phyloP scores from a whole-genome alignment of 92 coral and sea anemone species.

The Paragorgia papillata region DNA sequence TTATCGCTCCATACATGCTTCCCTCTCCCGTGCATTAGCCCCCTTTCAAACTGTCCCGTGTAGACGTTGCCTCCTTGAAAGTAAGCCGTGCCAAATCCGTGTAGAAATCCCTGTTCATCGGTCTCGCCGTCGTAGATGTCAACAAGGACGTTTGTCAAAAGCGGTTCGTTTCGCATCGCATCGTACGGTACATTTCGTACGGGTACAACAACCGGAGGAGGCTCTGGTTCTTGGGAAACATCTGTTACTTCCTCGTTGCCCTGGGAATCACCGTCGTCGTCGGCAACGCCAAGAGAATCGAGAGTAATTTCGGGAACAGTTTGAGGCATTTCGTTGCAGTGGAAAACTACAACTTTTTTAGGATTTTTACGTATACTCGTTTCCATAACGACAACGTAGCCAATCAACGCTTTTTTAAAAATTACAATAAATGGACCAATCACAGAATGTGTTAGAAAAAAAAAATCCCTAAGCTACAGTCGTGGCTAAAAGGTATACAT shows the following conservation, averaged over 20 bases:
- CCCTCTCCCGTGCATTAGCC: conserved; percentile 89
- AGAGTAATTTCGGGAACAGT: conserved; percentile 3
- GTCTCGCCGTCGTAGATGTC: conserved; percentile 91
- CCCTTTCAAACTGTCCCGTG: conserved; percentile 77
- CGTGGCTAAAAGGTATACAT: too few relatives aligned
- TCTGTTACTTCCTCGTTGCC: conserved; percentile 42
- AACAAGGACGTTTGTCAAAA: conserved; percentile 73
- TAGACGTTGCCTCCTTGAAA: conserved; percentile 86
- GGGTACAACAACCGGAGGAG: conserved; percentile 1
- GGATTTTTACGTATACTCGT: conserved; percentile 1
- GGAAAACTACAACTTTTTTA: neutral
- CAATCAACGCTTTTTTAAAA: neutral
- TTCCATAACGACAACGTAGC: conserved; percentile 31
- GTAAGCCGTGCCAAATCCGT: conserved; percentile 92
- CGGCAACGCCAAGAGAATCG: conserved; percentile 1
- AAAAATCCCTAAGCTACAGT: too few relatives aligned
- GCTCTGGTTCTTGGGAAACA: conserved; percentile 38
- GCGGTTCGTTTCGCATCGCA: conserved; percentile 92
- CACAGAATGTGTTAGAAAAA: conserved; percentile 10
- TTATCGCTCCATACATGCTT: conserved; percentile 84
- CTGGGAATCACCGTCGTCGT: conserved; percentile 58
- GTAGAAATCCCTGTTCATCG: conserved; percentile 90
- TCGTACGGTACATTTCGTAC: conserved; percentile 65
- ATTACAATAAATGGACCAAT: neutral
- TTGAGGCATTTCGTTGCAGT: conserved; percentile 24